Evolutionary conservation across 2,888 invertebrate genomes (phyloP), one percentile per base, ranked within the genome.

Genomic region (Hyppa rectilinea): DNA sequence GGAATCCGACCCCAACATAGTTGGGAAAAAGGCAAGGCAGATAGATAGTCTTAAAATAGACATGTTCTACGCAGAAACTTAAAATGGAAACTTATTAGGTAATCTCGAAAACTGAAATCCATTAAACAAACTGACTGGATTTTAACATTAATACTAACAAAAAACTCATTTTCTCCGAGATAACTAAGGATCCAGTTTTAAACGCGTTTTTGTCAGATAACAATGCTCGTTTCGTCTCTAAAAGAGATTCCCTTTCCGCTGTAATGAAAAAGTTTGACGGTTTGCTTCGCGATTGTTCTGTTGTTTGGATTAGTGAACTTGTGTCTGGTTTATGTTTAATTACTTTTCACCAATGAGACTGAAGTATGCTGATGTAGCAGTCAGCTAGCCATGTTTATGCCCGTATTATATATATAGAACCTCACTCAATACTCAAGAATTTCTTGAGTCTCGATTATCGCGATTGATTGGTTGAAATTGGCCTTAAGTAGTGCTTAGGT

Each of bases 111-210:
- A 78, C 45, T 59, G 34, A 81, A 84, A 84, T 83, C 81, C 76
- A 83, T 80, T 80, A 84, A 83, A 81, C 67, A 85, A 83, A 83
- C 77, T 47, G 67, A 76, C 78, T 83, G 68, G 72, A 85, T 83
- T 82, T 84, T 84, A 81, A 81, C 83, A 80, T 86, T 86, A 86
- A 85, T 84, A 85, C 83, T 81, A 81, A 84, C 76, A 75, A 81
- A 81, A 87, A 87, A 88, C 87, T 88, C 87, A 80, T 87, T 87
- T 86, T 78, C 83, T 78, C 70, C 66, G 63, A 85, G 87, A 87
- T 85, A 88, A 85, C 80, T 73, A 75, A 55, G 74, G 81, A 85
- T 83, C 74, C 82, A 76, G 81, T 84, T 86, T 82, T 78, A 83
- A 86, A 85, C 70, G 75, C 82, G 76, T 84, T 87, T 87, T 85